Percentiles rank a stretch among this genome's conserved stretches.
phyloP scores from a whole-genome alignment of 2,797 vertebrate species.

The Silurus lanzhouensis region DNA sequence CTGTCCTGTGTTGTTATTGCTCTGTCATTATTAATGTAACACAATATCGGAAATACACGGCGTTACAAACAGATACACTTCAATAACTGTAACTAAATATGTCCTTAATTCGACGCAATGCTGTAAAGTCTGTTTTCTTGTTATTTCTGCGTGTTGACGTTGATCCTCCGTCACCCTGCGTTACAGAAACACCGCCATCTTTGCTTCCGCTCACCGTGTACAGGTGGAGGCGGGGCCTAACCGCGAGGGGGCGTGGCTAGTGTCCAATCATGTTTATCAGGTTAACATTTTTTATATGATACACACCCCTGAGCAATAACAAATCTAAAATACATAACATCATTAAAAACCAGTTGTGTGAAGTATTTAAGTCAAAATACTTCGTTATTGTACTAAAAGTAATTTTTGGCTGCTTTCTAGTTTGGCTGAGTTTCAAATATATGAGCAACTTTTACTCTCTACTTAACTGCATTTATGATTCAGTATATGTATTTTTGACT shows the following conservation, averaged over 20 bases:
- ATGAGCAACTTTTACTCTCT: too few species aligned
- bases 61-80: not conserved
- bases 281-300: too few species aligned
- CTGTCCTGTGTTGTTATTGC: slow-evolving; percentile 26
- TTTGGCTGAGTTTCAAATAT: too few species aligned
- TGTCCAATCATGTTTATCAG: not conserved
- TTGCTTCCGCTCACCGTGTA: slow-evolving; percentile 56
- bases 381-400: too few species aligned
- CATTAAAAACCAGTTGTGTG: too few species aligned
- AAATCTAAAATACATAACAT: too few species aligned
- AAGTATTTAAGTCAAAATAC: too few species aligned
- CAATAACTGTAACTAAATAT: not conserved
- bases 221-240: slow-evolving; percentile 62
- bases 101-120: not conserved
- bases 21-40: slow-evolving; percentile 37
- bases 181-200: slow-evolving; percentile 71
- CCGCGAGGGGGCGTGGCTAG: not conserved
- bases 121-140: not conserved
- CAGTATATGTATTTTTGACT: too few species aligned
- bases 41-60: not conserved
- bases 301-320: too few species aligned
- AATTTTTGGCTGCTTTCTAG: too few species aligned
- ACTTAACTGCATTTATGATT: too few species aligned
- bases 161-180: not conserved
- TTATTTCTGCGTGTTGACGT: slow-evolving; percentile 43